phyloP scores from a whole-genome alignment of 2,113 vertebrate genomes.

The Perognathus longimembris region DNA sequence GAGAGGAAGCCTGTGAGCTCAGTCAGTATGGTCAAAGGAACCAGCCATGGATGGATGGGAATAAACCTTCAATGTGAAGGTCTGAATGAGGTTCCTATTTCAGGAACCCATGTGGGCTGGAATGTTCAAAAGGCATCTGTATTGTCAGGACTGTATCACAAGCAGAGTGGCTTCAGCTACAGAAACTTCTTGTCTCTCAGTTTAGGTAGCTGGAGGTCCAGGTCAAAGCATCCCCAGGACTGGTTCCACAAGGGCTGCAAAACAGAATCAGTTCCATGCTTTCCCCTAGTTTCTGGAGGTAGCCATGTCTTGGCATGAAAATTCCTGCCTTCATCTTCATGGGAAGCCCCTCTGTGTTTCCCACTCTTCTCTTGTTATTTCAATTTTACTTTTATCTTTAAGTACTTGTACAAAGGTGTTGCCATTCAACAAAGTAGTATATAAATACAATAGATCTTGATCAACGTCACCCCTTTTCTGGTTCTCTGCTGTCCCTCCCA shows the following conservation, averaged over 20 bases:
- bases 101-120: not conserved
- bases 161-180: not conserved
- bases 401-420: no score
- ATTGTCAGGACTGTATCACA: not conserved
- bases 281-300: not conserved
- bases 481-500: no score
- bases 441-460: no score
- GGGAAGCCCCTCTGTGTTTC: not conserved
- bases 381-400: no score
- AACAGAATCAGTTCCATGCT: not conserved
- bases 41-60: not conserved
- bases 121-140: accelerated
- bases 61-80: not conserved
- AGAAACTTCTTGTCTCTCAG: not conserved
- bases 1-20: not conserved
- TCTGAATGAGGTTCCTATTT: accelerated
- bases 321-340: not conserved
- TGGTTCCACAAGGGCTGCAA: not conserved
- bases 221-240: not conserved
- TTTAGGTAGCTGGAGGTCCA: not conserved
- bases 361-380: not conserved
- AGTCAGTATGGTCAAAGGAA: not conserved
- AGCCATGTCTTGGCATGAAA: not conserved
- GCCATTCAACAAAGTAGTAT: no score
- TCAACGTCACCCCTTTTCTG: no score